A percentile compares a stretch with the other conserved stretches of the same genome.
These are phyloP conservation scores for Zhengitettix transpicula DNA, from an alignment of 2,888 invertebrate genomes.

Conservation along the genomic window DNA sequence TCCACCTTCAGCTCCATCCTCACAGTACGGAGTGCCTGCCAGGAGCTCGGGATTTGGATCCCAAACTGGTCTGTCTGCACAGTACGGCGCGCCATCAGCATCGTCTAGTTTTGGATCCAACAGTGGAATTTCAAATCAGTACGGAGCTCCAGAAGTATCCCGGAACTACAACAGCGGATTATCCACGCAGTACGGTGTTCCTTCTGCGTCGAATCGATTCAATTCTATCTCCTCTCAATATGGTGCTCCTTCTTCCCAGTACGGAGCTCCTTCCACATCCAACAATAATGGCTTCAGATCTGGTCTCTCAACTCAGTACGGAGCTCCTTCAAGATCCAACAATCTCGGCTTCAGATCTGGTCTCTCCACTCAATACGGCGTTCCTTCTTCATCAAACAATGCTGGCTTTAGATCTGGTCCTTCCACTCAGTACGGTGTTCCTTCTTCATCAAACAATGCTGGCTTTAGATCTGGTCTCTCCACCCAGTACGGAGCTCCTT, in stretches of 20 bases:
- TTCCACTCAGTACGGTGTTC: not conserved
- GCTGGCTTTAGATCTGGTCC: not conserved
- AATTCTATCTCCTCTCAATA: conserved; percentile 2
- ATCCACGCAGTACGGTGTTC: conserved; percentile 7
- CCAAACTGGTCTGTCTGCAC: not conserved
- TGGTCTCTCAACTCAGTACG: not conserved
- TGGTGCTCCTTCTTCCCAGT: conserved; percentile 1
- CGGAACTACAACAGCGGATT: not conserved
- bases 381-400: not conserved
- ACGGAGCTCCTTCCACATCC: not conserved
- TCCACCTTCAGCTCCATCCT: not conserved
- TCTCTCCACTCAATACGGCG: conserved; percentile 5
- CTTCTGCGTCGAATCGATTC: conserved; percentile 1
- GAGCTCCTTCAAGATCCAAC: not conserved
- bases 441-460: not conserved
- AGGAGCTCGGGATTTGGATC: not conserved
- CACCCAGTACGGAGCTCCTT: not conserved
- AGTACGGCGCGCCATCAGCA: conserved; percentile 9
- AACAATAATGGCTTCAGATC: not conserved
- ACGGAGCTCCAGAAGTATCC: conserved; percentile 2
- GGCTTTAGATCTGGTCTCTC: not conserved
- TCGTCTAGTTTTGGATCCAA: not conserved
- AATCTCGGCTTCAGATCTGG: not conserved
- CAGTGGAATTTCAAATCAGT: conserved; percentile 2
- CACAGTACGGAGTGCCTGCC: not conserved